Base-by-base conservation (phyloP, 2,888 invertebrate species). In the Nomada ruficornis region DNA sequence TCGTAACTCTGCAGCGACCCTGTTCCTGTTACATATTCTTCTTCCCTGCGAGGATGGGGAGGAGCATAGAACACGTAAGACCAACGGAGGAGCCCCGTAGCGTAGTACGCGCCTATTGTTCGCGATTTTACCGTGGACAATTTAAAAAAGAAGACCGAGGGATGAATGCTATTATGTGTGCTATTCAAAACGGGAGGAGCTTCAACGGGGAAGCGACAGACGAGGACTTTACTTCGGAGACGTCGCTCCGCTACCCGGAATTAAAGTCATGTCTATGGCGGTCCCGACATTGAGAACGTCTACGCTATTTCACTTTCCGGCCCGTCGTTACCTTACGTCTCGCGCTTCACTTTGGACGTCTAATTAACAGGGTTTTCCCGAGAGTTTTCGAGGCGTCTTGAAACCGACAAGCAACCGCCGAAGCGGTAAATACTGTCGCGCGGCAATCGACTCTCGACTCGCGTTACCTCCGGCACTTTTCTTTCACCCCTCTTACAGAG, bases 361-460 rank as follows among this genome's bases (percentile, higher is more conserved):
- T 88, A 88, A 88, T 88, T 88, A 88, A 86, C 88, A 83, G 74
- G 85, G 63, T 86, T 86, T 83, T 85, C 81, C 85, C 54, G 75
- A 57, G 78, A 62, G 59, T 86, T 68, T 82, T 77, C 71, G 63
- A 70, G 77, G 57, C 70, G 63, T 59, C 86, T 69, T 54, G 72
- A 50, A 42, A 63, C 73, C 68, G 67, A 77, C 84, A 81, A 70
- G 64, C 36, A 50, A 79, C 72, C 65, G 36, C 63, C 78, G 70
- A 71, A 42, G 69, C 72, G 57, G 73, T 84, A 83, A 83, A 83
- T 83, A 77, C 71, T 67, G 80, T 77, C 70, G 73, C 70, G 29
- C 54, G 65, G 59, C 42, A 52, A 83, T 83, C 55, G 60, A 54
- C 26, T 69, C 52, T 44, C 42, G 2, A 10, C 55, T 20, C 42